Conservation (phyloP, 2,113 vertebrate species). For the Zosterops lateralis region DNA sequence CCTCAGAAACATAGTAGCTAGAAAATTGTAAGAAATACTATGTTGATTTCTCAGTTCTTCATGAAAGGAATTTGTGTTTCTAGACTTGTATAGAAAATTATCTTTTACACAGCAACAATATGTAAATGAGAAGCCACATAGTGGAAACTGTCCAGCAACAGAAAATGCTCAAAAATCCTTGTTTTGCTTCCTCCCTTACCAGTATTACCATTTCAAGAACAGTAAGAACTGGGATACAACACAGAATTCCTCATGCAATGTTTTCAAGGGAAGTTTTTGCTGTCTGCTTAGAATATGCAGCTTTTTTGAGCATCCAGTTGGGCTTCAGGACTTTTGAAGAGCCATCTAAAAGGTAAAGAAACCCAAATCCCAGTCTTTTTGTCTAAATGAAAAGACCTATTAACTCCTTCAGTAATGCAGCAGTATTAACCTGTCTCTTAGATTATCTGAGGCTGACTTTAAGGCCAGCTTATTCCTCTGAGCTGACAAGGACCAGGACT, state of each 20-base stretch:
- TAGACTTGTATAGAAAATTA: not conserved
- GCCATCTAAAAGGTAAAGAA: not conserved
- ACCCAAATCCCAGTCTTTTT: not conserved
- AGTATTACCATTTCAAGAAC: not conserved
- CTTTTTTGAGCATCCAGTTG: not conserved
- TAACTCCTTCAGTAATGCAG: not conserved
- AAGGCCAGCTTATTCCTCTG: not conserved
- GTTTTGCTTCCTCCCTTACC: not conserved
- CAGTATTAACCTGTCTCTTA: not conserved
- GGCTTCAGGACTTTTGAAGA: not conserved
- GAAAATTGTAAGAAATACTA: not conserved
- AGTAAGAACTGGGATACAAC: not conserved
- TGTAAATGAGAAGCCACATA: not conserved
- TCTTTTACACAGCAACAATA: not conserved
- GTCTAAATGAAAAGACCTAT: not conserved
- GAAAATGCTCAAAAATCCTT: not conserved
- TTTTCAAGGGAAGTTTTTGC: not conserved
- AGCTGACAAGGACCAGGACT: not conserved
- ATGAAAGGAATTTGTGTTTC: not conserved
- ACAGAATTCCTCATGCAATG: not conserved
- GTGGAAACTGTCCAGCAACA: not conserved
- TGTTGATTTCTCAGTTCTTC: not conserved
- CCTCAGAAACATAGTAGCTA: not conserved
- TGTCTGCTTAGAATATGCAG: not conserved
- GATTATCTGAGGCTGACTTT: not conserved